phyloP scores from a whole-genome alignment of 2,888 invertebrate species.

The Metopia argyrocephala region DNA sequence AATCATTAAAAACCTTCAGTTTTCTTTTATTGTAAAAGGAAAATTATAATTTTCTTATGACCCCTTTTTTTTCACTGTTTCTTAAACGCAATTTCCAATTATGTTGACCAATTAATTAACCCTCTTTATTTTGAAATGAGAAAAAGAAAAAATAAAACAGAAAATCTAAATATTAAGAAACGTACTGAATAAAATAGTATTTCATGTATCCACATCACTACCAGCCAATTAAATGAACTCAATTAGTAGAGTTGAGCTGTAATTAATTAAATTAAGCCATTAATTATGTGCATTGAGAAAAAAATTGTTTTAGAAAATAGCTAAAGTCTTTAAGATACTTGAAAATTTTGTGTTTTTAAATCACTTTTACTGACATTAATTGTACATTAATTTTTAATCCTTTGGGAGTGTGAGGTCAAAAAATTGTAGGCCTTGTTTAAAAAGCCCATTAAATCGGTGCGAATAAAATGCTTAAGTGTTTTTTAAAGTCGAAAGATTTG shows the following conservation, averaged over 20 bases:
- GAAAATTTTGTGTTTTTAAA: no score
- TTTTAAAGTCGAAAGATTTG: no score
- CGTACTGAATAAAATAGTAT: background rate
- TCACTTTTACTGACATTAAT: no score
- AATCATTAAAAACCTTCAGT: background rate
- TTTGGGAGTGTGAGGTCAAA: background rate
- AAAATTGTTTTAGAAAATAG: no score
- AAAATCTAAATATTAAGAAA: background rate
- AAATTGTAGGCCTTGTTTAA: background rate
- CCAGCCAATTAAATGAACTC: background rate
- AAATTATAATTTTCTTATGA: background rate
- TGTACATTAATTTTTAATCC: no score
- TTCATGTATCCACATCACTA: background rate
- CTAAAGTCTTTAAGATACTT: no score
- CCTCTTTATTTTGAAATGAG: slow-evolving; percentile 4
- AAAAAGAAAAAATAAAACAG: no score
- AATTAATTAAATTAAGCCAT: slow-evolving; percentile 32
- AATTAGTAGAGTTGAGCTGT: slow-evolving; percentile 16
- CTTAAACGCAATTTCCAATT: slow-evolving; percentile 4
- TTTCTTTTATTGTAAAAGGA: background rate
- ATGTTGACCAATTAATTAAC: slow-evolving; percentile 49
- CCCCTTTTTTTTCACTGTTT: background rate
- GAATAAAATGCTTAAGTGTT: no score
- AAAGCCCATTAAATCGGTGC: no score
- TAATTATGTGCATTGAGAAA: slow-evolving; percentile 1